Evolutionary conservation across 2,113 vertebrate species (phyloP).

Genomic region (Chitala chitala): DNA sequence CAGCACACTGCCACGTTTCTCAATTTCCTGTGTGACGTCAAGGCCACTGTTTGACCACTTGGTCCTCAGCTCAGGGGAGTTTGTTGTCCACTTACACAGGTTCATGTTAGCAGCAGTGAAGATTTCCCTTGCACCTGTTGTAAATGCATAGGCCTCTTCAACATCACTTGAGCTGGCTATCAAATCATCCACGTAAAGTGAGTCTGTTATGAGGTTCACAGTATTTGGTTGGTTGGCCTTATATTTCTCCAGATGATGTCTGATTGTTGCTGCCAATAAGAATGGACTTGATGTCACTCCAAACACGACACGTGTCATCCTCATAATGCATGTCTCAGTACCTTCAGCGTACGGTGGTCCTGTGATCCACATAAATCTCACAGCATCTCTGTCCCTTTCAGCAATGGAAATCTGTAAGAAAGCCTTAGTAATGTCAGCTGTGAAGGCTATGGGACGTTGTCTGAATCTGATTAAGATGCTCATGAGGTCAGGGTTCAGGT

Average conservation of each 20-base stretch:
- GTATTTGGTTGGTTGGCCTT: conserved; percentile 4
- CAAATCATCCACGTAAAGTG: too few species aligned
- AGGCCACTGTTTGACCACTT: conserved; percentile 2
- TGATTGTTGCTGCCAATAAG: background rate
- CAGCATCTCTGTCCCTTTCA: conserved; percentile 21
- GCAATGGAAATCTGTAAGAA: conserved; percentile 25
- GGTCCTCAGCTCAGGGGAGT: conserved; percentile 23
- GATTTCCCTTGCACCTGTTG: conserved; percentile 4
- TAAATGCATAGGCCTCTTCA: conserved; percentile 12
- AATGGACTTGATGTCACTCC: background rate
- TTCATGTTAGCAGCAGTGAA: background rate
- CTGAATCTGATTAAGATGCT: conserved; percentile 24
- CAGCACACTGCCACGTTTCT: conserved; percentile 13
- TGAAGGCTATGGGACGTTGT: conserved; percentile 27
- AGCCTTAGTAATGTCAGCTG: conserved; percentile 23
- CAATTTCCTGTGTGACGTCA: background rate
- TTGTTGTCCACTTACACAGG: conserved; percentile 22
- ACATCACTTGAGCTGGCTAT: too few species aligned
- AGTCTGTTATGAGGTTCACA: too few species aligned
- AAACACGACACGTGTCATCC: conserved; percentile 37
- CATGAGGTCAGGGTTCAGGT: conserved; percentile 26
- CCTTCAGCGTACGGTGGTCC: too few species aligned
- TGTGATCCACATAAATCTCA: too few species aligned
- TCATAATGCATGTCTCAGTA: too few species aligned
- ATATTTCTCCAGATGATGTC: conserved; percentile 5